These are phyloP conservation scores for Agriopis leucophaearia DNA, from an alignment of 2,888 invertebrate genomes.

Conservation along the genomic window DNA sequence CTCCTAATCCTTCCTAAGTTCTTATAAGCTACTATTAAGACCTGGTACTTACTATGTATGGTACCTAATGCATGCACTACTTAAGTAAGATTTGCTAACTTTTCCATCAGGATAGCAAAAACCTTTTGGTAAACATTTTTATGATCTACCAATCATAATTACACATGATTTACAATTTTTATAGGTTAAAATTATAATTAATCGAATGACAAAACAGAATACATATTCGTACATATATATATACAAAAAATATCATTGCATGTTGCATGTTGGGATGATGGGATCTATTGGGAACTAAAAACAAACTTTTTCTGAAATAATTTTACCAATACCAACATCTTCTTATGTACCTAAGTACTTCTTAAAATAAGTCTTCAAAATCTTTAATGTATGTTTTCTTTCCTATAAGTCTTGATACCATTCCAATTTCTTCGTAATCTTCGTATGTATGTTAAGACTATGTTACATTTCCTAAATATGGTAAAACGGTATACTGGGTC, in stretches of 20 bases:
- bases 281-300: conserved; percentile 20
- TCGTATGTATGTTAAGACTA: not conserved
- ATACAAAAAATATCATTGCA: conserved; percentile 9
- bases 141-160: not conserved
- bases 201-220: not conserved
- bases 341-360: not conserved
- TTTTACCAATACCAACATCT: conserved; percentile 2
- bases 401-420: not conserved
- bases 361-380: not conserved
- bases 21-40: too few species aligned
- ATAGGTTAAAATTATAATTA: not conserved
- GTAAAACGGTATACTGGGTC: conserved; percentile 45
- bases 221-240: not conserved
- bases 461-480: conserved; percentile 10
- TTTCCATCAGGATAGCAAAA: not conserved
- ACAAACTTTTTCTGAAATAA: not conserved
- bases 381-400: conserved; percentile 7
- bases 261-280: conserved; percentile 25
- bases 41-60: not conserved
- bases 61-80: not conserved
- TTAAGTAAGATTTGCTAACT: not conserved
- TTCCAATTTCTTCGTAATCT: not conserved
- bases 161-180: not conserved
- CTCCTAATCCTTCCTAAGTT: not conserved
- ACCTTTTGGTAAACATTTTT: not conserved